Conservation (phyloP, 1,140 invertebrate species). For the Drosophila sturtevanti region DNA sequence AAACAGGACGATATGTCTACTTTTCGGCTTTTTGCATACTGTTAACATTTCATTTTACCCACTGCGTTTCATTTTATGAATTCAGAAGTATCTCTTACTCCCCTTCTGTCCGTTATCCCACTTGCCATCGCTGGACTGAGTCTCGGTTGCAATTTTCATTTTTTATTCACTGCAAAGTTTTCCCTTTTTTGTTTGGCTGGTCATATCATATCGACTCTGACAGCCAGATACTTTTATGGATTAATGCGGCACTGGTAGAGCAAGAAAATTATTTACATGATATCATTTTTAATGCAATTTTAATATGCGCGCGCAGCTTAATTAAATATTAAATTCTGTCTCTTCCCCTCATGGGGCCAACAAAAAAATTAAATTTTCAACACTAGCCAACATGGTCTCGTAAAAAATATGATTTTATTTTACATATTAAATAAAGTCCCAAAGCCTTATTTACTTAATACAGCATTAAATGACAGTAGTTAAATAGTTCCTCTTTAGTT, state of each 20-base stretch:
- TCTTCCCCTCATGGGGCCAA: not conserved
- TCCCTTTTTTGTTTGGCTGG: not conserved
- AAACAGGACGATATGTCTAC: constrained; percentile 56
- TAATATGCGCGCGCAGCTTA: constrained; percentile 79
- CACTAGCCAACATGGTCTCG: constrained; percentile 45
- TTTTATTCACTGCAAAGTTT: constrained; percentile 41
- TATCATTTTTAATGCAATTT: constrained; percentile 73
- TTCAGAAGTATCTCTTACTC: constrained; percentile 49
- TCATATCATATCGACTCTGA: not conserved
- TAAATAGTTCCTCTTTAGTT: no score
- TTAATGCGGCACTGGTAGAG: constrained; percentile 46
- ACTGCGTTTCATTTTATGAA: constrained; percentile 49
- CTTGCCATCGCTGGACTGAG: not conserved
- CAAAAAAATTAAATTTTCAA: not conserved
- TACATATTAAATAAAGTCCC: no score
- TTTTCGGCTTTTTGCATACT: constrained; percentile 65
- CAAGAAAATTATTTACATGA: constrained; percentile 42
- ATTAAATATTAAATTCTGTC: constrained; percentile 68
- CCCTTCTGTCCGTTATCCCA: constrained; percentile 11
- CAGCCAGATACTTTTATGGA: constrained; percentile 30
- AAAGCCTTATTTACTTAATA: no score
- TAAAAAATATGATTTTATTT: no score
- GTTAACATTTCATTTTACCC: constrained; percentile 64
- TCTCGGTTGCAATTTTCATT: constrained; percentile 54
- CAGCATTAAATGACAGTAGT: no score